A percentile compares a stretch with the other conserved stretches of the same genome.
Evolutionary conservation across 2,888 invertebrate species (phyloP).

Genomic region (Acleris emargana): DNA sequence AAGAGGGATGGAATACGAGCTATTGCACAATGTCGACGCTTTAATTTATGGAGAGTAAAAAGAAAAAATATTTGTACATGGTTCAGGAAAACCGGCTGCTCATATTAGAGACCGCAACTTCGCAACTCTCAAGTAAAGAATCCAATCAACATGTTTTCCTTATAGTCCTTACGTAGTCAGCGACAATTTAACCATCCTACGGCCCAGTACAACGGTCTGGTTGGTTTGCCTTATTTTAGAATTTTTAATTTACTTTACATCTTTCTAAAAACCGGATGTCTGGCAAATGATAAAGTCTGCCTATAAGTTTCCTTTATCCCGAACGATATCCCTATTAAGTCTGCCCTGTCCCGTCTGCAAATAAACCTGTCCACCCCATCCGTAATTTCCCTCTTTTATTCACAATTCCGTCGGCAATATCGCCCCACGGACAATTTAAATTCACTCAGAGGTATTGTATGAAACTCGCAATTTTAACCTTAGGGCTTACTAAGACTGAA

Average conservation of each 20-base stretch:
- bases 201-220: too few species aligned
- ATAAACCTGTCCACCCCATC: slow-evolving; percentile 24
- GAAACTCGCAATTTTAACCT: neutral
- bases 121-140: too few species aligned
- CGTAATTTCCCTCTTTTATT: slow-evolving; percentile 23
- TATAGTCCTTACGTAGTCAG: too few species aligned
- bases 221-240: neutral
- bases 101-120: too few species aligned
- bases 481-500: slow-evolving; percentile 16
- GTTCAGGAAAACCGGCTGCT: too few species aligned
- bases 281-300: neutral
- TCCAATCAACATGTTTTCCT: too few species aligned
- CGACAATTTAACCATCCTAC: too few species aligned
- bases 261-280: neutral
- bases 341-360: slow-evolving; percentile 9
- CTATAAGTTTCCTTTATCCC: slow-evolving; percentile 6
- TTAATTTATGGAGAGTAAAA: too few species aligned
- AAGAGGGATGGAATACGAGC: too few species aligned
- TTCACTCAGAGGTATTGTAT: slow-evolving; percentile 10
- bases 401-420: slow-evolving; percentile 6
- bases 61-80: too few species aligned
- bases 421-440: slow-evolving; percentile 11
- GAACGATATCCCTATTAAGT: slow-evolving; percentile 15
- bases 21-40: too few species aligned
- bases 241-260: neutral